Percentiles rank a stretch among this genome's conserved stretches.
These are phyloP conservation scores for Laodelphax striatellus DNA, from an alignment of 1,140 invertebrate species.

Conservation along the genomic window DNA sequence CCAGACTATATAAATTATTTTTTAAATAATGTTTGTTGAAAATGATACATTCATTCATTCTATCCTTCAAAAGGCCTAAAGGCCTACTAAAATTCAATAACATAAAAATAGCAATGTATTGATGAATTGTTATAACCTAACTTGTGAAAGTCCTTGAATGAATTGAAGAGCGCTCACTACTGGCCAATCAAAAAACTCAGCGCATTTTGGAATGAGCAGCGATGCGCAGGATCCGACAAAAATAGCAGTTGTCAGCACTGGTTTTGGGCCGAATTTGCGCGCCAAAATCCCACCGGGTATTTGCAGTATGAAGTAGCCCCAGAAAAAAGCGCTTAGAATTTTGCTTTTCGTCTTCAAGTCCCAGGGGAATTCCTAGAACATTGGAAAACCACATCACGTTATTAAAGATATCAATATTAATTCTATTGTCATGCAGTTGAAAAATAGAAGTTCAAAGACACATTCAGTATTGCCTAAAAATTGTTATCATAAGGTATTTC, in stretches of 20 bases:
- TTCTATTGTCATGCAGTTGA: no score
- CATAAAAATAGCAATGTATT: no score
- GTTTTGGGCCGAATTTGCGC: constrained; percentile 45
- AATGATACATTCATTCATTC: no score
- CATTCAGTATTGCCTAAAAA: no score
- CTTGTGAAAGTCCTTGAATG: not conserved
- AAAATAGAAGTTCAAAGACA: no score
- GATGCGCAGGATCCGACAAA: not conserved
- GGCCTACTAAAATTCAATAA: no score
- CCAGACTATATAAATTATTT: no score
- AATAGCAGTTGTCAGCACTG: not conserved
- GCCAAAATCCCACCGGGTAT: constrained; percentile 55
- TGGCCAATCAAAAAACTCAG: not conserved
- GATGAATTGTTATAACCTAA: not conserved
- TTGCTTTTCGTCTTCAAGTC: constrained; percentile 37
- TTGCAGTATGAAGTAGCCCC: constrained; percentile 46
- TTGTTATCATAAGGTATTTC: no score
- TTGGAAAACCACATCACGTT: no score
- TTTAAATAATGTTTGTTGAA: no score
- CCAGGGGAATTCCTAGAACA: constrained; percentile 34
- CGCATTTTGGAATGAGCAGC: not conserved
- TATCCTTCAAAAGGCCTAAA: no score
- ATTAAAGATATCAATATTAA: no score
- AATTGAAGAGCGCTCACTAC: not conserved
- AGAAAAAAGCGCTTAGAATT: constrained; percentile 57